Base-by-base conservation (phyloP, 2,888 invertebrate species). In the Tolmerus cingulatus region DNA sequence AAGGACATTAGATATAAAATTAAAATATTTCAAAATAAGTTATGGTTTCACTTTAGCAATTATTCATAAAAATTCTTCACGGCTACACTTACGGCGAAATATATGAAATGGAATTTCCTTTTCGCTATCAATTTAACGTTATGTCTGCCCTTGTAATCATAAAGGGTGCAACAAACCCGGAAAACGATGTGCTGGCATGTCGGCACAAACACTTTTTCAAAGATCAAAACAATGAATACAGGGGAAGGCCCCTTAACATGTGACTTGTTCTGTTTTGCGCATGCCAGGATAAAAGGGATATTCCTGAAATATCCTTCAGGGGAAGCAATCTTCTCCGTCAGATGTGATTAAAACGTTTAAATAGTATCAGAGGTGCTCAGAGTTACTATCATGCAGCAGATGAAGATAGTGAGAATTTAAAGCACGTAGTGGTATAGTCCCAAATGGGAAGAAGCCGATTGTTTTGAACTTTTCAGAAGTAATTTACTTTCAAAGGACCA, bases 111-210 rank as follows among this genome's bases (percentile, higher is more conserved):
- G 46, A n/a, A 16, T 30, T 37, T 30, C 34, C 7, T 81, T 14
- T 19, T 66, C 19, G 57, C 37, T 43, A 4, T 84, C 27, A 84
- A 66, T 74, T 84, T 27, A 23, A 74, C 23, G 74, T 57, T 66
- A 79, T 79, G 82, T 84, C 84, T 84, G 84, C 84, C 84, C 84
- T 74, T 84, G 57, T 40, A 82, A 66, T 84, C 57, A 57, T 84
- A 51, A 81, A 77, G 86, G 66, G 78, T 86, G 77, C 76, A 86
- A 87, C 57, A 76, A 86, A 86, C 86, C 87, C 86, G 87, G 86
- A 87, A 87, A 86, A 43, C 77, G 55, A 40, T 87, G 88, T 87
- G 74, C 51, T 87, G 87, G 87, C 78, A 88, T 85, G 76, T 78
- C 86, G 87, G 88, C 87, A 87, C 82, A 78, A 34, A 66, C 46